Evolutionary conservation across 2,888 invertebrate species (phyloP).

Genomic region (Drosophila demipolita): DNA sequence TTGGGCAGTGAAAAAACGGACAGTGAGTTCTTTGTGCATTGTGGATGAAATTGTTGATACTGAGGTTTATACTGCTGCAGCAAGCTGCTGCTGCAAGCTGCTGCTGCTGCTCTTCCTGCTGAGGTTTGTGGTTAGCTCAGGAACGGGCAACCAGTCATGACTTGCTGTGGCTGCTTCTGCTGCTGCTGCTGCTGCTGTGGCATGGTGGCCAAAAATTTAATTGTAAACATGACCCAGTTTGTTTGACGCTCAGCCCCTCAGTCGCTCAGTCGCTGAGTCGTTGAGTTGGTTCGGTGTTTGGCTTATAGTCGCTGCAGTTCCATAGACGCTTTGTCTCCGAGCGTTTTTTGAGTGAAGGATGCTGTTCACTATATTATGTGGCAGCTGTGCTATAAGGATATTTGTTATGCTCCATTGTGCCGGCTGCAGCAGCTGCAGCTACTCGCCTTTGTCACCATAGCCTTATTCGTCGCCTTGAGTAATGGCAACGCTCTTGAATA

Average conservation of each 20-base stretch:
- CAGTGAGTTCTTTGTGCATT: conserved; percentile 68
- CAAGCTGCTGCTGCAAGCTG: conserved; percentile 10
- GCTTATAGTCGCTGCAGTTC: conserved; percentile 3
- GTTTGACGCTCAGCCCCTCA: conserved; percentile 17
- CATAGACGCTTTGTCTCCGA: conserved; percentile 44
- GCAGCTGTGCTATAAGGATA: conserved; percentile 56
- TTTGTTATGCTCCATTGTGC: conserved; percentile 73
- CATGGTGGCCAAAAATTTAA: conserved; percentile 65
- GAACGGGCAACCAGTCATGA: conserved; percentile 33
- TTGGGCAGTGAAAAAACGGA: conserved; percentile 45
- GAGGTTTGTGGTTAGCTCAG: conserved; percentile 47
- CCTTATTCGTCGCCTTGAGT: conserved; percentile 56
- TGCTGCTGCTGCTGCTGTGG: conserved; percentile 16
- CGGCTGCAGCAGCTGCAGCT: conserved; percentile 24
- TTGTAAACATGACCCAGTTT: conserved; percentile 79
- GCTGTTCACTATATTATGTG: conserved; percentile 66
- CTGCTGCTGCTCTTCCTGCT: not conserved
- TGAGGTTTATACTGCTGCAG: conserved; percentile 16
- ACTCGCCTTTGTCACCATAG: conserved; percentile 57
- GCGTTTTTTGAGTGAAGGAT: conserved; percentile 54
- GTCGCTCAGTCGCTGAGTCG: not conserved
- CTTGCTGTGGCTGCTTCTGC: conserved; percentile 7
- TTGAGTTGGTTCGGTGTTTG: not conserved
- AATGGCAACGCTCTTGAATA: conserved; percentile 70
- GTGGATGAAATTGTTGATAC: conserved; percentile 59